phyloP scores from a whole-genome alignment of 30 jellyfish, hydroid and myxozoan genomes.

The Aurelia aurita region DNA sequence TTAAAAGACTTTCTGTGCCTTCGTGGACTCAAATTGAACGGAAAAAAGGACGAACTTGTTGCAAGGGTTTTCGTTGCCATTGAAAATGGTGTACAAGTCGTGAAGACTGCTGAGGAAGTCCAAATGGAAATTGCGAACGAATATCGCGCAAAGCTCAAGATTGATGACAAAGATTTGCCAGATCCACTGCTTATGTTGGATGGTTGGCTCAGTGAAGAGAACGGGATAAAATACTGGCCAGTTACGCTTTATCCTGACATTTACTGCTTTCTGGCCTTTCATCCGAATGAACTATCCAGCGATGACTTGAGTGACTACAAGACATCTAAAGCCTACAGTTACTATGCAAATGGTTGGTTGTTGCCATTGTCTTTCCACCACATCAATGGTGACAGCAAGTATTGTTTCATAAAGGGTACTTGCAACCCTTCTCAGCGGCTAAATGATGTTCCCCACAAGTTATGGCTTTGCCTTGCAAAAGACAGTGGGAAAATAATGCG shows the following conservation, averaged over 20 bases:
- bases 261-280: conserved; percentile 15
- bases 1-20: conserved; percentile 48
- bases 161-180: conserved; percentile 28
- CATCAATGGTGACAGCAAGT: conserved; percentile 12
- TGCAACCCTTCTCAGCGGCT: conserved; percentile 6
- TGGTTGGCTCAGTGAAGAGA: conserved; percentile 61
- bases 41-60: conserved; percentile 45
- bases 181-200: conserved; percentile 32
- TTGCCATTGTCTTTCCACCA: conserved; percentile 11
- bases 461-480: conserved; percentile 52
- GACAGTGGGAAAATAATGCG: conserved; percentile 35
- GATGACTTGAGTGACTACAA: conserved; percentile 66
- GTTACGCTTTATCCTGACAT: conserved; percentile 50
- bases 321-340: conserved; percentile 62
- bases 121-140: conserved; percentile 23
- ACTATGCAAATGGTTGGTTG: conserved; percentile 55
- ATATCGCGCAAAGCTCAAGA: conserved; percentile 4
- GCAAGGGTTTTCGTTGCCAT: conserved; percentile 58
- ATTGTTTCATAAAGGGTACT: conserved; percentile 10
- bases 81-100: conserved; percentile 33
- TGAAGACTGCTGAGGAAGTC: conserved; percentile 55
- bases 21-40: conserved; percentile 40
- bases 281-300: conserved; percentile 43
- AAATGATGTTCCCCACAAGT: conserved; percentile 22
- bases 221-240: conserved; percentile 58